Evolutionary conservation across 2,113 vertebrate genomes (phyloP), one percentile per base, ranked within the genome.

Genomic region (Cryptomyrus ogoouensis): DNA sequence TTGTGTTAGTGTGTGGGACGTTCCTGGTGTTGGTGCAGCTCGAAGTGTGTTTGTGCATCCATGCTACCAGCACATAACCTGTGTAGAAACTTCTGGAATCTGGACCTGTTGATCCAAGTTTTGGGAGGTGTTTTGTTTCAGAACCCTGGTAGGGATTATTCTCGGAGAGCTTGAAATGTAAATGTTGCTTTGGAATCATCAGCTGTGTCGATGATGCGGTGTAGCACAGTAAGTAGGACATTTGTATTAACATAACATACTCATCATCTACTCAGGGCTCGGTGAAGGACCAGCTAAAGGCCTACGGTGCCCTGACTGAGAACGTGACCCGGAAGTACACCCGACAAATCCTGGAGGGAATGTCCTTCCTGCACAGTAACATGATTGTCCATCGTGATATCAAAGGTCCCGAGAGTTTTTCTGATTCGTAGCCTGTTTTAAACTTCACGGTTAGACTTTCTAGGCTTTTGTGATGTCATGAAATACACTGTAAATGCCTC

Each of bases 261-360:
- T n/a, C 35, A 19, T 19, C 31, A 2, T 80, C 15, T 80, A 13
- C 35, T 80, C 74, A 80, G 74, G 74, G 74, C 35, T 80, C 74
- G 13, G 74, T 80, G 74, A 80, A 80, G 74, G 74, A 80, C 35
- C 74, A 80, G 74, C 35, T 80, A 12, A 80, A 80, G 6, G 74
- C 74, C 74, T 80, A 80, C 2, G 74, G 74, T 8, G 74, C 74
- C 35, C 35, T 80, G 35, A 80, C 74, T 5, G 74, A 80, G 74
- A 80, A 80, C 35, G 74, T 80, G 35, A 42, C 74, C 74, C 74
- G 74, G 74, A 80, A 80, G 74, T 80, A 80, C 74, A 80, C 74
- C 74, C 74, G 74, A 1, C 74, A 80, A 1, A 80, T 80, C 74
- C 74, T 80, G 74, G 74, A 80, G 74, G 74, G 74, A 39, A 42